Base-by-base conservation (phyloP, 37 sponge, comb jelly and placozoan species). In the Halichondria panicea region DNA sequence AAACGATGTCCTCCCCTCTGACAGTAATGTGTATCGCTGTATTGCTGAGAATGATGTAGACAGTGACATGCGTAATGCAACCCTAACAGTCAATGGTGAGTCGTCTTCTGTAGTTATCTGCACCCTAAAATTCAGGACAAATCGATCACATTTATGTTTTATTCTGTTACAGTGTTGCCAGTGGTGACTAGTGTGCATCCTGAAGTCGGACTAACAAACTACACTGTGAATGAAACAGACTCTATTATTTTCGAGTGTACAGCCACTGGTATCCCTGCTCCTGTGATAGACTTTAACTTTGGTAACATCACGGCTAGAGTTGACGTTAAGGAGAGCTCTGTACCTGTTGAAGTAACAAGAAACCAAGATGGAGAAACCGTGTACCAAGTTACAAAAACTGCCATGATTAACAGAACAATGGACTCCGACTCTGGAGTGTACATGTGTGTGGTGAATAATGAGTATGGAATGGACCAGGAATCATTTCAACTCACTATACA, bases 261-360 rank as follows among this genome's bases (percentile, higher is more conserved):
- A 57, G 84, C 84, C 71, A 77, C 84, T 77, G 77, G 78, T 53
- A 70, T 77, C 71, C 84, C 84, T 43, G 41, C 78, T 33, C 78
- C 84, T 55, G 73, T 57, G 35, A 33, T 35, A 4, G 43, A 38
- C 33, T 27, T 72, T 45, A 68, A 43, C 37, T 4, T 31, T 9
- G 27, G 37, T 56, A 42, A 57, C 22, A n/a, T n/a, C n/a, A n/a
- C n/a, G n/a, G 7, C 73, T 35, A 37, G 73, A 39, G 73, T 72
- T 12, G n/a, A 68, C 48, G 22, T n/a, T 68, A 25, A 28, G 42
- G 7, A 25, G 6, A 9, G 39, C 15, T 64, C 65, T 64, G 13
- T 8, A 7, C 38, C 35, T 28, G 5, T 64, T 5, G 13, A 9
- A 4, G 38, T 64, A 64, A 64, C 12, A 8, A 71, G 55, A 7